phyloP scores from a whole-genome alignment of 2,113 vertebrate species.

The Dissostichus mawsoni region DNA sequence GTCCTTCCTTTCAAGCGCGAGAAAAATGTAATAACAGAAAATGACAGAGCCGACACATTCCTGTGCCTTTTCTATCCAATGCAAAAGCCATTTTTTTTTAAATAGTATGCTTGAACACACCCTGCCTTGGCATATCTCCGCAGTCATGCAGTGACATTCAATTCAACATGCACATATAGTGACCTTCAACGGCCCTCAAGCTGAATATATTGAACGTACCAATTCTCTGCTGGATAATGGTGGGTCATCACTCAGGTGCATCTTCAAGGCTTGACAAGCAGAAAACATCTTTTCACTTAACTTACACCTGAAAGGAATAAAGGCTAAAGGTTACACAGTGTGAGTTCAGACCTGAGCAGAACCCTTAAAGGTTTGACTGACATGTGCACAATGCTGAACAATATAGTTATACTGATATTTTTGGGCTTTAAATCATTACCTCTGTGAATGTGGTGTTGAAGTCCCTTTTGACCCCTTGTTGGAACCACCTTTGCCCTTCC shows the following conservation, averaged over 20 bases:
- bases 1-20: constrained; percentile 1
- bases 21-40: constrained; percentile 21
- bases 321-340: background rate
- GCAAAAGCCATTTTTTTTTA: constrained; percentile 29
- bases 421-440: constrained; percentile 76
- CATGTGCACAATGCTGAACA: too few species aligned
- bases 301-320: constrained; percentile 85
- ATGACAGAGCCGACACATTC: constrained; percentile 42
- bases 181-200: background rate
- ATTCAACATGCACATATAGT: constrained; percentile 7
- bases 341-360: background rate
- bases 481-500: constrained; percentile 51
- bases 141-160: constrained; percentile 22
- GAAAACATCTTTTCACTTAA: constrained; percentile 93
- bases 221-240: constrained; percentile 89
- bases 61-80: background rate
- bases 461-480: constrained; percentile 64
- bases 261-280: constrained; percentile 91
- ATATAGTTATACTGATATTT: background rate
- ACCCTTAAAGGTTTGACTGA: background rate
- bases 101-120: constrained; percentile 40
- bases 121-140: constrained; percentile 24
- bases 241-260: constrained; percentile 87
- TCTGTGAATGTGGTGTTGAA: constrained; percentile 86
- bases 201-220: constrained; percentile 78